Evolutionary conservation across 2,888 invertebrate genomes (phyloP), one percentile per base, ranked within the genome.

Genomic region (Heterodera filipjevi): DNA sequence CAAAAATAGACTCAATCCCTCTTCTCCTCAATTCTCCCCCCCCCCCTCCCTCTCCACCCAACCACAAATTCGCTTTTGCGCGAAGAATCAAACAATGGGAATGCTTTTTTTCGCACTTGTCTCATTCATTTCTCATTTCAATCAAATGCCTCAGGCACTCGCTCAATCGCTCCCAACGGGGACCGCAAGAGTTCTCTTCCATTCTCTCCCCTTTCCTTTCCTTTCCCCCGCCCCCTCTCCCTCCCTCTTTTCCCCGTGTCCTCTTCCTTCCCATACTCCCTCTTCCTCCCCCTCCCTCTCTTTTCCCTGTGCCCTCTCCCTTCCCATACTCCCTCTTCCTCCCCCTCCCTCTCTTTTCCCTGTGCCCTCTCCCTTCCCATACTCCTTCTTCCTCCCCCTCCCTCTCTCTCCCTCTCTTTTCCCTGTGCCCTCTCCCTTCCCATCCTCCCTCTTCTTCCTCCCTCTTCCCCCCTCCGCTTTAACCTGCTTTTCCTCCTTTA

Each of bases 121-220:
- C 59, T 59, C 27, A 59, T 59, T 59, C 59, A n/a, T 10, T 59
- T 59, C 59, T 59, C 59, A n/a, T 10, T 59, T 59, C 59, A 5
- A 59, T n/a, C 59, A 5, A 59, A 22, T 59, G 59, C 59, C 59
- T 59, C n/a, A n/a, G 59, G 59, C 59, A 59, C 59, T 59, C 59
- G 59, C n/a, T 2, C n/a, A 59, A 59, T 59, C 12, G 59, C 59
- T 8, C 59, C 59, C n/a, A 5, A n/a, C 59, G 59, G 59, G 59
- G 59, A 59, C 22, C 22, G n/a, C 22, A 27, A 59, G 59, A 59
- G 10, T 59, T 49, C 49, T 3, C 49, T 14, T 12, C 19, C 49
- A 8, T 3, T 19, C 49, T 14, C 49, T 49, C 16, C 19, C 49
- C 1, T 1, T 44, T 12, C 12, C 12, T 44, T 10, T 5, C 12